Evolutionary conservation across 2,797 vertebrate genomes (phyloP).

Genomic region (Cheirogaleus major): DNA sequence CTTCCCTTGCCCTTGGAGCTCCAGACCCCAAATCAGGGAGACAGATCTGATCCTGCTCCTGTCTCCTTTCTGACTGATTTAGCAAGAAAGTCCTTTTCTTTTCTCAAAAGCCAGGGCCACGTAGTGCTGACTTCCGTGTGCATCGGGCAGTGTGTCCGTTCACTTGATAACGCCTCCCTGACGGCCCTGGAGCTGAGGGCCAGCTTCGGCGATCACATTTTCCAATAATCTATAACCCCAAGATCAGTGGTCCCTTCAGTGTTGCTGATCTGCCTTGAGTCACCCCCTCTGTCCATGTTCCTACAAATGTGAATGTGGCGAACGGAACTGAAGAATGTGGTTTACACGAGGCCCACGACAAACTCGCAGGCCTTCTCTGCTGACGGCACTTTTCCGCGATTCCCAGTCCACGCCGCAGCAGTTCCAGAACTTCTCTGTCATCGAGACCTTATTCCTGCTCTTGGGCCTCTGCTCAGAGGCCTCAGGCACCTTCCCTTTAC

Average conservation of each 20-base stretch:
- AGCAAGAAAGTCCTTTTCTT: too few relatives aligned
- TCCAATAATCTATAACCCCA: neutral
- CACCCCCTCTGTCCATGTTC: neutral
- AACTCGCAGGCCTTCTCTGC: neutral
- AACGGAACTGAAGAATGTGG: neutral
- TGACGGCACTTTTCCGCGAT: neutral
- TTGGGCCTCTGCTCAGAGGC: neutral
- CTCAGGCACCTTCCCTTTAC: neutral
- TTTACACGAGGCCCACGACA: fast-evolving
- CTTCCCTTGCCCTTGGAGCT: too few relatives aligned
- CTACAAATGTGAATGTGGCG: neutral
- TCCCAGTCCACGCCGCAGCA: too few relatives aligned
- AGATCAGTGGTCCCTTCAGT: neutral
- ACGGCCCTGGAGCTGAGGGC: neutral
- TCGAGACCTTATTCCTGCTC: neutral
- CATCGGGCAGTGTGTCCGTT: too few relatives aligned
- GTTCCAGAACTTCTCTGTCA: neutral
- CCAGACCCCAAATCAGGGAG: too few relatives aligned
- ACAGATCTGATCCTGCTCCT: too few relatives aligned
- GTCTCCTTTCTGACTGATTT: too few relatives aligned
- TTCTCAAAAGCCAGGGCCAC: too few relatives aligned
- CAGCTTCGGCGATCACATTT: neutral
- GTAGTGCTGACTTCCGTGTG: too few relatives aligned
- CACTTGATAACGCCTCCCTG: neutral
- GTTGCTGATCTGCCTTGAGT: neutral